These are phyloP conservation scores for Ovis canadensis DNA, from an alignment of 2,113 vertebrate genomes.

Conservation along the genomic window DNA sequence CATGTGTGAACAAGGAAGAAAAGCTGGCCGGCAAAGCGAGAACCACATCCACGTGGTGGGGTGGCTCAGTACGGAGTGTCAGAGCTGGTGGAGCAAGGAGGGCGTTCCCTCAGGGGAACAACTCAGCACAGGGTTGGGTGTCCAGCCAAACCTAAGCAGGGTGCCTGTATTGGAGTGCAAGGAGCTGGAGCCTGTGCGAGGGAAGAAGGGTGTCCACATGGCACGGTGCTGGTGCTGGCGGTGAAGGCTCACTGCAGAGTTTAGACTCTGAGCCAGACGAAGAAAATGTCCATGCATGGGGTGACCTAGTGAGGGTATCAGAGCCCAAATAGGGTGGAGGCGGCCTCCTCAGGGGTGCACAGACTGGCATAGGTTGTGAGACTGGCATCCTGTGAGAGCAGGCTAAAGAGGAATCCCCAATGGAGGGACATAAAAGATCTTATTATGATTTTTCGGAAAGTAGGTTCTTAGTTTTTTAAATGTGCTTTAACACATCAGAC, in stretches of 20 bases:
- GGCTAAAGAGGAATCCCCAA: not conserved
- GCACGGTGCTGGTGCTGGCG: rapidly evolving
- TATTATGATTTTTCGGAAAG: not conserved
- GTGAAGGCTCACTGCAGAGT: not conserved
- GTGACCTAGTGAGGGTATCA: not conserved
- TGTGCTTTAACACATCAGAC: not conserved
- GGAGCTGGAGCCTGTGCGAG: not conserved
- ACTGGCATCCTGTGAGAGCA: not conserved
- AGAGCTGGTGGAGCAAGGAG: not conserved
- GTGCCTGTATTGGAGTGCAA: not conserved
- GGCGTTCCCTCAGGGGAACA: not conserved
- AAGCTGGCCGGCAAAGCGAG: not conserved
- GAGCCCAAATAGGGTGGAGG: not conserved
- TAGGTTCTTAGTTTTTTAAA: not conserved
- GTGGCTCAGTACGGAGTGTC: not conserved
- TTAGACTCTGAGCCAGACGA: not conserved
- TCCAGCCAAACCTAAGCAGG: not conserved
- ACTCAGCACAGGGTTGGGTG: not conserved
- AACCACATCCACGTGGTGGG: not conserved
- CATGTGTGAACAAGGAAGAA: not conserved
- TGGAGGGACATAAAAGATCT: not conserved
- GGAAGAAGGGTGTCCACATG: not conserved
- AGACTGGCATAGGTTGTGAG: not conserved
- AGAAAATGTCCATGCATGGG: not conserved
- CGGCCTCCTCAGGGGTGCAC: not conserved